Evolutionary conservation across 2,888 invertebrate species (phyloP).

Genomic region (Psylliodes chrysocephalus): DNA sequence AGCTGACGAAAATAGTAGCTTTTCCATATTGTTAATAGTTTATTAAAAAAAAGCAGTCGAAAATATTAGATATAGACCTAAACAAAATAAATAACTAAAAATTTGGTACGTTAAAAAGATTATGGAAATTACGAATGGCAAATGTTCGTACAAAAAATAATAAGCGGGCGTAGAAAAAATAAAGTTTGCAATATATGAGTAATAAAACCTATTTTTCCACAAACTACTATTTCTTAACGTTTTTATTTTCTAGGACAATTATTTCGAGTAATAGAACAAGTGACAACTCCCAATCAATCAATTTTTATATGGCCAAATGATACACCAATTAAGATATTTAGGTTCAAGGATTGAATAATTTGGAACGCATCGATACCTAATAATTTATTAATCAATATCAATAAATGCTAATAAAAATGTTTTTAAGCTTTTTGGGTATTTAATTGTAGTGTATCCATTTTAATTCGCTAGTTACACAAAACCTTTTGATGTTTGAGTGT

Average conservation of each 20-base stretch:
- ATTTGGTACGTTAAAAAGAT: too few species aligned
- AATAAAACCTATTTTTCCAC: too few species aligned
- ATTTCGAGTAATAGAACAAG: slow-evolving; percentile 34
- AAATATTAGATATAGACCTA: too few species aligned
- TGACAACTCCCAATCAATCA: slow-evolving; percentile 46
- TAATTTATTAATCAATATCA: slow-evolving; percentile 5
- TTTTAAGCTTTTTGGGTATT: not conserved
- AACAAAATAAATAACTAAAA: too few species aligned
- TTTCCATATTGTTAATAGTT: too few species aligned
- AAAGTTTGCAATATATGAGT: slow-evolving; percentile 13
- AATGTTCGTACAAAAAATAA: too few species aligned
- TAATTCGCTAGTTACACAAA: too few species aligned
- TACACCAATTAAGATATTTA: slow-evolving; percentile 50
- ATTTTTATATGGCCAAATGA: slow-evolving; percentile 53
- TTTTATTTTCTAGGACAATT: slow-evolving; percentile 9
- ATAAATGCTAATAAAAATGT: slow-evolving; percentile 7
- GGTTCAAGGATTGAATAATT: slow-evolving; percentile 32
- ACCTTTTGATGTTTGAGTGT: too few species aligned
- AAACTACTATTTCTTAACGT: too few species aligned
- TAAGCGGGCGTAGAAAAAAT: too few species aligned
- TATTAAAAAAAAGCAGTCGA: too few species aligned
- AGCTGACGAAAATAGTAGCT: too few species aligned
- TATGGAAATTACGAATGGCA: not conserved
- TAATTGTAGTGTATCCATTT: not conserved
- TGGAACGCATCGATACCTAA: not conserved